Evolutionary conservation across 2,888 invertebrate species (phyloP).

Genomic region (Seladonia tumulorum): DNA sequence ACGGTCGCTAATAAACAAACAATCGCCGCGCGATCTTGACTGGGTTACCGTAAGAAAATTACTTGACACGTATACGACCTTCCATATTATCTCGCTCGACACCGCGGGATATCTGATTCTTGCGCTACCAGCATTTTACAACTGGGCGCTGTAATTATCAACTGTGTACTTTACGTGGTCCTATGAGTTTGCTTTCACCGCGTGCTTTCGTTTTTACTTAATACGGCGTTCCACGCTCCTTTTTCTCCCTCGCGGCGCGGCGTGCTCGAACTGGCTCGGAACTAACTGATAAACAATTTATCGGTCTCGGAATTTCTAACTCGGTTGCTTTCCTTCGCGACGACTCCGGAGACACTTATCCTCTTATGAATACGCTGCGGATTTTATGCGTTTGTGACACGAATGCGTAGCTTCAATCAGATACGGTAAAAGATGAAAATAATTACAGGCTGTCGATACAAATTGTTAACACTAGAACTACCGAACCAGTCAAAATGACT

Average conservation of each 20-base stretch:
- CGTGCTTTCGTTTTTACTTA: conserved; percentile 47
- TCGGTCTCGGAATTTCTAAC: conserved; percentile 23
- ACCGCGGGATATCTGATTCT: conserved; percentile 35
- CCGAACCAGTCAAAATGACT: no score
- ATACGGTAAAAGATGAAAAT: no score
- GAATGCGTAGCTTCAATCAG: no score
- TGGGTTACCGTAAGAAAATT: conserved; percentile 40
- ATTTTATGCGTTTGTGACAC: no score
- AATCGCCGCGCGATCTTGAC: conserved; percentile 34
- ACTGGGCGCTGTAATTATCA: conserved; percentile 44
- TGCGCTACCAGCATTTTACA: conserved; percentile 38
- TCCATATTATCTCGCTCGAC: conserved; percentile 15
- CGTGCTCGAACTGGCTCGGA: not conserved
- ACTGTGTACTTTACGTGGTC: conserved; percentile 34
- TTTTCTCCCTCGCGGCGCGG: not conserved
- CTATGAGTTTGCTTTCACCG: conserved; percentile 50
- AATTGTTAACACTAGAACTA: no score
- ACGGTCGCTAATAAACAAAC: conserved; percentile 54
- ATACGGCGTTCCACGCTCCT: conserved; percentile 4
- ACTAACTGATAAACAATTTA: conserved; percentile 22
- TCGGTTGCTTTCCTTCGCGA: conserved; percentile 1
- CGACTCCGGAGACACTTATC: not conserved
- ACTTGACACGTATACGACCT: conserved; percentile 21
- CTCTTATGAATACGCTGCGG: no score
- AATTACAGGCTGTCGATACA: no score